Evolutionary conservation across 1,140 invertebrate species (phyloP).

Genomic region (Eriosoma lanigerum): DNA sequence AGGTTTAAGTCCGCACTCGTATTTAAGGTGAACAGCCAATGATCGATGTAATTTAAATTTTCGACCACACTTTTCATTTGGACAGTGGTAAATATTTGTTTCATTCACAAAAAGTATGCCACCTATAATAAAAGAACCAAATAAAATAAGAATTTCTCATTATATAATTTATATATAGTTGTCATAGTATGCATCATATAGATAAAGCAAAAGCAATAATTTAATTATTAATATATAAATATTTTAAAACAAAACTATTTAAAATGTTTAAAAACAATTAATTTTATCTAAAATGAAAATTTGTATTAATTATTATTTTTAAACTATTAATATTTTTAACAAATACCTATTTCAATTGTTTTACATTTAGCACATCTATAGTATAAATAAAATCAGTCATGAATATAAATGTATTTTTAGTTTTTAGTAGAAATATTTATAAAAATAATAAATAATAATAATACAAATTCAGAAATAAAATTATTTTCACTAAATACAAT

Average conservation of each 20-base stretch:
- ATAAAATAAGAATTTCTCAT: not conserved
- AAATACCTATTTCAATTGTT: no score
- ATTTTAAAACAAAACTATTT: no score
- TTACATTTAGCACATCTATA: no score
- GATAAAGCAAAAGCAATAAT: conserved; percentile 20
- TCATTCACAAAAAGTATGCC: not conserved
- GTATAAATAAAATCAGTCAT: no score
- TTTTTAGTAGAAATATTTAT: no score
- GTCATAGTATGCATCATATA: not conserved
- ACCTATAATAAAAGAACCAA: conserved; percentile 3
- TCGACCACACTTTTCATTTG: conserved; percentile 59
- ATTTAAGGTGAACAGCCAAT: conserved; percentile 56
- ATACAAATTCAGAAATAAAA: no score
- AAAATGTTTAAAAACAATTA: no score
- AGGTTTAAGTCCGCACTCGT: conserved; percentile 53
- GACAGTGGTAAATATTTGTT: conserved; percentile 39
- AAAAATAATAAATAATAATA: no score
- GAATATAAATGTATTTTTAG: no score
- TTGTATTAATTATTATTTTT: not conserved
- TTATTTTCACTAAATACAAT: no score
- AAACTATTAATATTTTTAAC: not conserved
- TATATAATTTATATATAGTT: not conserved
- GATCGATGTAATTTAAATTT: conserved; percentile 61
- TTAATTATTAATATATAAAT: not conserved
- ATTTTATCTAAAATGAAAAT: not conserved